A percentile compares a stretch with the other conserved stretches of the same genome.
These are phyloP conservation scores for Kryptolebias marmoratus DNA, from an alignment of 2,113 vertebrate genomes.

Conservation along the genomic window DNA sequence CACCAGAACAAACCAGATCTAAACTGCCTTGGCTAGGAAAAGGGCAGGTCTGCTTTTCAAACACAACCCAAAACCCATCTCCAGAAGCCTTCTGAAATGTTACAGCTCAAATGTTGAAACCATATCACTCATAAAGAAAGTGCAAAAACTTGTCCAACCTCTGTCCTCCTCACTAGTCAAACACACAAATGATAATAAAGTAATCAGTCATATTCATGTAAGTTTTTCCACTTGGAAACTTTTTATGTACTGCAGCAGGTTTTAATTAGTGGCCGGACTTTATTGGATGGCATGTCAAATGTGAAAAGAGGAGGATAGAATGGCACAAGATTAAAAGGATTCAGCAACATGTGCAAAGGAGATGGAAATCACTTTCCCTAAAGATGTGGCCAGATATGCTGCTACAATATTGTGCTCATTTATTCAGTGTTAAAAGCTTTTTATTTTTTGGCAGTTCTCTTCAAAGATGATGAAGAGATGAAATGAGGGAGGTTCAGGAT, in stretches of 20 bases:
- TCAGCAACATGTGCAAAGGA: slow-evolving; percentile 55
- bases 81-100: slow-evolving; percentile 44
- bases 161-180: slow-evolving; percentile 55
- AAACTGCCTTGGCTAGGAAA: slow-evolving; percentile 51
- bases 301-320: slow-evolving; percentile 70
- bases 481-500: slow-evolving; percentile 11
- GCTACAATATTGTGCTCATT: slow-evolving; percentile 58
- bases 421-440: slow-evolving; percentile 44
- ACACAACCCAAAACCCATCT: slow-evolving; percentile 54
- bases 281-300: slow-evolving; percentile 80
- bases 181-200: slow-evolving; percentile 72
- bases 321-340: slow-evolving; percentile 71
- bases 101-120: slow-evolving; percentile 57
- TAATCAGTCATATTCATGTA: slow-evolving; percentile 67
- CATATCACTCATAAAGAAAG: slow-evolving; percentile 16
- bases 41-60: slow-evolving; percentile 30
- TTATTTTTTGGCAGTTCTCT: slow-evolving; percentile 16
- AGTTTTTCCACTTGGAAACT: slow-evolving; percentile 61
- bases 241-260: slow-evolving; percentile 68
- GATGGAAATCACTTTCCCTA: slow-evolving; percentile 64
- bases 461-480: slow-evolving; percentile 35
- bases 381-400: slow-evolving; percentile 37
- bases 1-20: slow-evolving; percentile 77
- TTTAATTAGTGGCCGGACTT: slow-evolving; percentile 78
- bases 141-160: slow-evolving; percentile 36